These are phyloP conservation scores for Stylophora pistillata DNA, from an alignment of 64 coral and sea anemone species.

Conservation along the genomic window DNA sequence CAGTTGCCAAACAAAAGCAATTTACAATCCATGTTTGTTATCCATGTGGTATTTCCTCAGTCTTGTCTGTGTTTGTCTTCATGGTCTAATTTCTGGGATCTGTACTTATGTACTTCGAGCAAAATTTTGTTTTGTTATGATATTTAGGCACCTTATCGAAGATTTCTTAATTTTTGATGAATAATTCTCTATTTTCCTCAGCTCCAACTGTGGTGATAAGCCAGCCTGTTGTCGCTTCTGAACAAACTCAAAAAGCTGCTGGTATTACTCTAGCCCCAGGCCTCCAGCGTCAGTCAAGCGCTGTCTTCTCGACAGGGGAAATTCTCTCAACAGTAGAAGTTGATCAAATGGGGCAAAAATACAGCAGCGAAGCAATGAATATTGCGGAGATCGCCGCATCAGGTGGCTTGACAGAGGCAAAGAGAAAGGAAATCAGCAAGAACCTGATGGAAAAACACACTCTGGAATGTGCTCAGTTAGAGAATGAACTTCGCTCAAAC, in stretches of 20 bases:
- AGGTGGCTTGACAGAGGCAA: slow-evolving; percentile 81
- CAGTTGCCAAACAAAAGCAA: too few relatives aligned
- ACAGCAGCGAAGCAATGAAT: slow-evolving; percentile 83
- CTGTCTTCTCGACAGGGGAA: slow-evolving; percentile 67
- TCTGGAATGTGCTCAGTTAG: slow-evolving; percentile 86
- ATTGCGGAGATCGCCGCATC: slow-evolving; percentile 77
- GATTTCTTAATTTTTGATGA: not conserved
- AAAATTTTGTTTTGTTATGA: not conserved
- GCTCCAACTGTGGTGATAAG: slow-evolving; percentile 12
- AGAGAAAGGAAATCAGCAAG: slow-evolving; percentile 83
- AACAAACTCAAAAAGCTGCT: slow-evolving; percentile 32
- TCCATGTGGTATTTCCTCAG: too few relatives aligned
- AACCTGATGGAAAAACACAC: slow-evolving; percentile 96
- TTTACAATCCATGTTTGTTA: too few relatives aligned
- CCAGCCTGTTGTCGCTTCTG: slow-evolving; percentile 17
- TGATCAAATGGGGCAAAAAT: slow-evolving; percentile 92
- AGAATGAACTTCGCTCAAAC: slow-evolving; percentile 84
- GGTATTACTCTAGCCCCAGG: not conserved
- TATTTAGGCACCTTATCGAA: not conserved
- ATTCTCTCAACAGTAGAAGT: slow-evolving; percentile 87
- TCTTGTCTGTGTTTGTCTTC: too few relatives aligned
- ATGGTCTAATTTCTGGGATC: too few relatives aligned
- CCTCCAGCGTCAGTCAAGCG: not conserved
- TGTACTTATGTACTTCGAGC: too few relatives aligned
- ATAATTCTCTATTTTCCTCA: not conserved